Conservation (phyloP, 2,797 vertebrate species). For the Crocidura indochinensis region DNA sequence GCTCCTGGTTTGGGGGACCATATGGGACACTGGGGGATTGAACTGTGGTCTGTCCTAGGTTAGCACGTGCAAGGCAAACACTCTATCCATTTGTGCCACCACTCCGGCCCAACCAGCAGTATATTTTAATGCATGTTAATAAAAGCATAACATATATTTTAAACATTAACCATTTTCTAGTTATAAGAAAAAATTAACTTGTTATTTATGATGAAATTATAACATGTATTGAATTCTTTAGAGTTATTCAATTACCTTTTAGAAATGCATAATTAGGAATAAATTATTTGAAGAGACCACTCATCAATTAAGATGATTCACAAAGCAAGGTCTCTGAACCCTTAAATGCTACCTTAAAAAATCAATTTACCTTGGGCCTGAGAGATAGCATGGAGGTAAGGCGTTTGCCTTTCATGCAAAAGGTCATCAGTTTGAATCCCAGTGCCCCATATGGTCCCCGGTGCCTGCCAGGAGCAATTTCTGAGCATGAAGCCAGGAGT, state of each 20-base stretch:
- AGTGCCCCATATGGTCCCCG: no score
- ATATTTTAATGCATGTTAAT: slow-evolving; percentile 23
- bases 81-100: no score
- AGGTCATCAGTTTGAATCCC: no score
- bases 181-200: background rate
- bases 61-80: no score
- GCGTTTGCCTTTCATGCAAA: no score
- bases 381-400: no score
- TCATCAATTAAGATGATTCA: slow-evolving; percentile 8
- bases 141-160: background rate
- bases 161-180: background rate
- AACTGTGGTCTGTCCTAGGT: no score
- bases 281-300: slow-evolving; percentile 39
- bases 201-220: background rate
- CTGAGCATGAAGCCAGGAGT: no score
- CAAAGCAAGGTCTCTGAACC: background rate
- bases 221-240: slow-evolving; percentile 26
- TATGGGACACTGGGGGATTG: no score
- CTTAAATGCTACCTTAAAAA: slow-evolving; percentile 1
- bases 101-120: background rate
- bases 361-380: no score
- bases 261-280: slow-evolving; percentile 46
- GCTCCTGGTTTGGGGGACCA: no score
- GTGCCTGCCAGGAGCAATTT: no score
- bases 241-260: slow-evolving; percentile 38